Evolutionary conservation across 2,797 vertebrate species (phyloP).

Genomic region (Peromyscus nudipes): DNA sequence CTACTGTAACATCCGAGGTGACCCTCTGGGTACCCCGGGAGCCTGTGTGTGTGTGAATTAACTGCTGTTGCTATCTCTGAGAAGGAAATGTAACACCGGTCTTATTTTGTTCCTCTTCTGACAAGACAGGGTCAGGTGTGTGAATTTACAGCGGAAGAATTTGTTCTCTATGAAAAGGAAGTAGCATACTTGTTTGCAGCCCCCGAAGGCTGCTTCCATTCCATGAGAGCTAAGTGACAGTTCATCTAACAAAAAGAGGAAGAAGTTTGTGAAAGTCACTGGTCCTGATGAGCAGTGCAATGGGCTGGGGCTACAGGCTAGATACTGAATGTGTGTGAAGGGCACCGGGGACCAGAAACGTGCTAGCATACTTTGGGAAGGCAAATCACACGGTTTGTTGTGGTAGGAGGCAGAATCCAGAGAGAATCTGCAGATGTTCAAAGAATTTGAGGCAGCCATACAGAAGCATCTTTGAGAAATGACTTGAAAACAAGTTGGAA

Average conservation of each 20-base stretch:
- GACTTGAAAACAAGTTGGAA: neutral
- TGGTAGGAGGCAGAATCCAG: neutral
- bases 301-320: neutral
- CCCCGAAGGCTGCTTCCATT: neutral
- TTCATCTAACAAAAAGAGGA: neutral
- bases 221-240: slow-evolving; percentile 42
- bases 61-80: slow-evolving; percentile 2
- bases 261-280: slow-evolving; percentile 7
- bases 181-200: slow-evolving; percentile 22
- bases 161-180: neutral
- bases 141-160: neutral
- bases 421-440: slow-evolving; percentile 19
- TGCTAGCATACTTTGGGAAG: neutral
- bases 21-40: neutral
- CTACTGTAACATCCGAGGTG: neutral
- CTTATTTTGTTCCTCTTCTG: neutral
- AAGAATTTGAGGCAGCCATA: neutral
- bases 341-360: neutral
- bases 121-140: neutral
- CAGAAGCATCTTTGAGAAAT: neutral
- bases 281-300: neutral
- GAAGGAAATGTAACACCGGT: neutral
- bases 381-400: neutral
- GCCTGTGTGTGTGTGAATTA: slow-evolving; percentile 1
- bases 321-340: neutral